Conservation (phyloP, 2,797 vertebrate genomes). For the Luscinia luscinia region DNA sequence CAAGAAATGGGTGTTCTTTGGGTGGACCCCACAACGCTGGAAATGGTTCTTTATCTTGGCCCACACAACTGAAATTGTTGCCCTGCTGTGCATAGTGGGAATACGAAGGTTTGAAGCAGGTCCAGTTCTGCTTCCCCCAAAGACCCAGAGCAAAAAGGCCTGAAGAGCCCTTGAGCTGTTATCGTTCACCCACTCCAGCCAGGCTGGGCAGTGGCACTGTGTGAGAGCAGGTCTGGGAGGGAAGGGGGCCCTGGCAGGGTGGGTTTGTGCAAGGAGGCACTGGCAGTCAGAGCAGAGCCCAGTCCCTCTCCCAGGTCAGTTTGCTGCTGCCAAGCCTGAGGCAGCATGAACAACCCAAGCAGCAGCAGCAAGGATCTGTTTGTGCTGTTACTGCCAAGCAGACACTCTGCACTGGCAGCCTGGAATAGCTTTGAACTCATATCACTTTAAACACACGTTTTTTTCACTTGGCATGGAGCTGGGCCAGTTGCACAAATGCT, state of each 20-base stretch:
- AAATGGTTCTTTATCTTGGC: constrained; percentile 39
- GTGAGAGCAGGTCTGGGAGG: not conserved
- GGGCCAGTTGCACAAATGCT: fast-evolving
- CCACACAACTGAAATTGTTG: not conserved
- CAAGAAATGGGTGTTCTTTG: constrained; percentile 26
- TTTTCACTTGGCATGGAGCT: not conserved
- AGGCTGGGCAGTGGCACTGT: not conserved
- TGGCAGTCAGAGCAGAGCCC: not conserved
- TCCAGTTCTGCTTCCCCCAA: not conserved
- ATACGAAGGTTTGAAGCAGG: not conserved
- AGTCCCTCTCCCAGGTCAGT: not conserved
- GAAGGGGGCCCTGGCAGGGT: not conserved
- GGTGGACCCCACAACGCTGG: not conserved
- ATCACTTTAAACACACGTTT: not conserved
- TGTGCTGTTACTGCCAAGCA: not conserved
- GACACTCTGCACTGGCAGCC: not conserved
- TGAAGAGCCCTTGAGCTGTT: not conserved
- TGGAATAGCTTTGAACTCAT: not conserved
- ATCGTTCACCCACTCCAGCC: not conserved
- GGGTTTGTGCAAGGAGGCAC: not conserved
- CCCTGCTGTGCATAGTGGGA: not conserved
- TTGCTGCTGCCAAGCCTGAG: not conserved
- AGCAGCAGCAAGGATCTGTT: fast-evolving
- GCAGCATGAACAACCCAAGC: not conserved
- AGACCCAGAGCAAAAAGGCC: not conserved